Conservation (phyloP, 1,140 invertebrate species). For the Adelges cooleyi region DNA sequence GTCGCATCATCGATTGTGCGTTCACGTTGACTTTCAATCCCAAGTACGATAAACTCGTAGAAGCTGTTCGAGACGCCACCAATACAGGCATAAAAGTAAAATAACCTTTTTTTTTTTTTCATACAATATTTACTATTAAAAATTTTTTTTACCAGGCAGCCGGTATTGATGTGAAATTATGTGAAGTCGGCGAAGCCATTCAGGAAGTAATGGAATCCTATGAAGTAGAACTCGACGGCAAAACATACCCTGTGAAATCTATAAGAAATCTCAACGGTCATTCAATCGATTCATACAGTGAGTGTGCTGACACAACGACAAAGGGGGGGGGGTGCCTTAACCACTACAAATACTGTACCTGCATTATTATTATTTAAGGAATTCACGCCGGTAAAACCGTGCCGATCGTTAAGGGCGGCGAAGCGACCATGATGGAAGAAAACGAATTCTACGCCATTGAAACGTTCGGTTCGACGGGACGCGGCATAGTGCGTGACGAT, state of each 20-base stretch:
- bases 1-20: constrained; percentile 96
- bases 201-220: constrained; percentile 99
- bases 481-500: constrained; percentile 93
- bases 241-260: constrained; percentile 91
- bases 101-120: constrained; percentile 31
- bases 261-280: constrained; percentile 98
- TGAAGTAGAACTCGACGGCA: constrained; percentile 95
- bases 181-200: constrained; percentile 94
- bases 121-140: not conserved
- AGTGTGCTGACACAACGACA: constrained; percentile 36
- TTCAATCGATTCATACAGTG: constrained; percentile 90
- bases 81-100: constrained; percentile 85
- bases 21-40: constrained; percentile 95
- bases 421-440: constrained; percentile 96
- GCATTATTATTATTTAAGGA: constrained; percentile 48
- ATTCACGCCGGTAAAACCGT: constrained; percentile 99
- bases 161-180: constrained; percentile 93
- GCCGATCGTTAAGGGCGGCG: constrained; percentile 97
- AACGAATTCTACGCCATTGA: constrained; percentile 99
- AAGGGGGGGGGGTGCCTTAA: not conserved
- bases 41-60: constrained; percentile 88
- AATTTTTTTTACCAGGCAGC: constrained; percentile 46
- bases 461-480: constrained; percentile 97
- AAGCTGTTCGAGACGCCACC: constrained; percentile 94
- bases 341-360: too few relatives aligned